Evolutionary conservation across 2,797 vertebrate genomes (phyloP).

Genomic region (Natrix natrix): DNA sequence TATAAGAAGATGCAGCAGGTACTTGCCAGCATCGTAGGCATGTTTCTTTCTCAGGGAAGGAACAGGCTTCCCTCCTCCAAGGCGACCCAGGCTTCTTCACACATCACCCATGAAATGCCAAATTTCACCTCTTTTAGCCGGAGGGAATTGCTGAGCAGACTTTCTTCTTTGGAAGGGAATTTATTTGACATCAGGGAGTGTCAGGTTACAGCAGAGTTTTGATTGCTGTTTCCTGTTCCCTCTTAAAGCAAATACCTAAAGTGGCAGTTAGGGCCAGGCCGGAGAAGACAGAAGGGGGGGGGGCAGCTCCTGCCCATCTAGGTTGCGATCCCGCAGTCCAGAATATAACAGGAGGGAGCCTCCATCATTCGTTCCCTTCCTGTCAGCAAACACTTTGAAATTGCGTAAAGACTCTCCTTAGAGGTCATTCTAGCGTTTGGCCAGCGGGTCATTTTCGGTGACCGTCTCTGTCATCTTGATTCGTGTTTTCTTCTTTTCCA

Average conservation of each 20-base stretch:
- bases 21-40: background rate
- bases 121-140: background rate
- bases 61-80: background rate
- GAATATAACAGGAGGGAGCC: background rate
- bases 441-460: background rate
- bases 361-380: no score
- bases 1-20: slow-evolving; percentile 99
- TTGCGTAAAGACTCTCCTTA: background rate
- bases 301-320: no score
- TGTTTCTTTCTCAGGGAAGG: background rate
- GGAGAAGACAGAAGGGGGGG: background rate
- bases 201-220: background rate
- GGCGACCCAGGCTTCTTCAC: background rate
- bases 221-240: background rate
- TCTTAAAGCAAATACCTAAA: no score
- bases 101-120: background rate
- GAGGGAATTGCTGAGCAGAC: background rate
- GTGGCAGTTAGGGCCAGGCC: background rate
- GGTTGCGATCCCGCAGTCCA: background rate
- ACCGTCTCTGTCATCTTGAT: background rate
- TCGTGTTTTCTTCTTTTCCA: slow-evolving; percentile 67
- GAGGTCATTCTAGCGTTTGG: background rate
- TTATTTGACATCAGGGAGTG: background rate
- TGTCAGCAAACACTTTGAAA: background rate
- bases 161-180: background rate